phyloP scores from a whole-genome alignment of 2,888 invertebrate genomes.

The Troglohyphantes excavatus region DNA sequence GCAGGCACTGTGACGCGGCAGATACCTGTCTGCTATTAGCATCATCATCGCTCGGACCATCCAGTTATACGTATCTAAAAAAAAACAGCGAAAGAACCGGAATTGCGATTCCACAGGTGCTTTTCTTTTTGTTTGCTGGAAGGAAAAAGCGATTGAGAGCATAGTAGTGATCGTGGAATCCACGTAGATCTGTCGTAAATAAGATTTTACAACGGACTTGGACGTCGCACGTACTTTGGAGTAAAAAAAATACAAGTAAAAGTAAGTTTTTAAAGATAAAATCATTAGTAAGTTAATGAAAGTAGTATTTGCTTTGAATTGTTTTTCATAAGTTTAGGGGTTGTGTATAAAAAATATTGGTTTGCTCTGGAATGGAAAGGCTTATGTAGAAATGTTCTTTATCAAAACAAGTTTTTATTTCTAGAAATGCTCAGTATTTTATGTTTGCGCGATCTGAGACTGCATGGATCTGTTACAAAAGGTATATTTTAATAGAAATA shows the following conservation, averaged over 20 bases:
- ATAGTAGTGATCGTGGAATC: conserved; percentile 34
- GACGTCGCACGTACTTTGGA: not conserved
- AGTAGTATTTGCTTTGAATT: no score
- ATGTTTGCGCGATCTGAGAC: no score
- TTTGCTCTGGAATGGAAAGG: no score
- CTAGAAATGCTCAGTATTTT: no score
- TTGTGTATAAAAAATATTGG: no score
- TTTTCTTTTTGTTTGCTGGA: not conserved
- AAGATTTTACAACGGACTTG: conserved; percentile 15
- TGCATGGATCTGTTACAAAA: no score
- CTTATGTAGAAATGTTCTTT: no score
- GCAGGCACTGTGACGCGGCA: conserved; percentile 17
- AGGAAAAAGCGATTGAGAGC: conserved; percentile 8
- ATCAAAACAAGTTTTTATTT: no score
- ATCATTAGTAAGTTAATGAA: no score
- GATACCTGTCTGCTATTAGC: conserved; percentile 2
- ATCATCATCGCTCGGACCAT: conserved; percentile 6
- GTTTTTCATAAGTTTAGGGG: no score
- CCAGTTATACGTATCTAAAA: conserved; percentile 12
- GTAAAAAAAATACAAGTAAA: not conserved
- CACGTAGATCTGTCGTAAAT: conserved; percentile 35
- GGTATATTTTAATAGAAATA: no score
- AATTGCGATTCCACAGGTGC: conserved; percentile 44
- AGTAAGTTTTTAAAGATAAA: conserved; percentile 2
- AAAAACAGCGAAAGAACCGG: conserved; percentile 27